Evolutionary conservation across 2,113 vertebrate species (phyloP).

Genomic region (Pogona vitticeps): DNA sequence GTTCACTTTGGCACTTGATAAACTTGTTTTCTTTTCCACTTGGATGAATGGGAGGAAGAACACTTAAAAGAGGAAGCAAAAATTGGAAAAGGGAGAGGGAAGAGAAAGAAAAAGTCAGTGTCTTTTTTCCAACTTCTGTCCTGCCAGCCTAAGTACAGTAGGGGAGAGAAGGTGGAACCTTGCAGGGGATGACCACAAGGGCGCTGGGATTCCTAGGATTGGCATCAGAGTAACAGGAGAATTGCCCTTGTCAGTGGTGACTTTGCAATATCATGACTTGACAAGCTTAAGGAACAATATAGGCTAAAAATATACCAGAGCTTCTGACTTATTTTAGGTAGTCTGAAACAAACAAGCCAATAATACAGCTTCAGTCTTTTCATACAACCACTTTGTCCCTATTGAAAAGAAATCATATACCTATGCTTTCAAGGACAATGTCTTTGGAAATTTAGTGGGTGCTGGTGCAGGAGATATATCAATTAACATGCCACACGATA

Average conservation of each 20-base stretch:
- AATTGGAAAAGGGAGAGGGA: no score
- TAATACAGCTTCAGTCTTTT: neutral
- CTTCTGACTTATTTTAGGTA: neutral
- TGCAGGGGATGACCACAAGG: no score
- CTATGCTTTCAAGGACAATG: neutral
- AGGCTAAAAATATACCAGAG: neutral
- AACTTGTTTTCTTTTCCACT: no score
- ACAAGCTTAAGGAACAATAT: neutral
- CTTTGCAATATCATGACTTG: neutral
- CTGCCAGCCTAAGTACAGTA: no score
- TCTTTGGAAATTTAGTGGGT: neutral
- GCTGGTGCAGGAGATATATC: neutral
- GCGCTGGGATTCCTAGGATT: neutral
- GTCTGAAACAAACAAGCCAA: neutral
- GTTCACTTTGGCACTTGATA: no score
- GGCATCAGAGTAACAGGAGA: neutral
- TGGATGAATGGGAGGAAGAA: no score
- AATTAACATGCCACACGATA: slow-evolving; percentile 13
- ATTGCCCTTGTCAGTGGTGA: neutral
- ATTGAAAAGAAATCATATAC: neutral
- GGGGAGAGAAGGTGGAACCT: no score
- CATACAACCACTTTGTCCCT: neutral
- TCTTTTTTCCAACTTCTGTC: no score
- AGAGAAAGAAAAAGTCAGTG: no score
- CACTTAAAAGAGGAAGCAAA: no score